Evolutionary conservation across 2,888 invertebrate species (phyloP).

Genomic region (Pseudanteris insignis): DNA sequence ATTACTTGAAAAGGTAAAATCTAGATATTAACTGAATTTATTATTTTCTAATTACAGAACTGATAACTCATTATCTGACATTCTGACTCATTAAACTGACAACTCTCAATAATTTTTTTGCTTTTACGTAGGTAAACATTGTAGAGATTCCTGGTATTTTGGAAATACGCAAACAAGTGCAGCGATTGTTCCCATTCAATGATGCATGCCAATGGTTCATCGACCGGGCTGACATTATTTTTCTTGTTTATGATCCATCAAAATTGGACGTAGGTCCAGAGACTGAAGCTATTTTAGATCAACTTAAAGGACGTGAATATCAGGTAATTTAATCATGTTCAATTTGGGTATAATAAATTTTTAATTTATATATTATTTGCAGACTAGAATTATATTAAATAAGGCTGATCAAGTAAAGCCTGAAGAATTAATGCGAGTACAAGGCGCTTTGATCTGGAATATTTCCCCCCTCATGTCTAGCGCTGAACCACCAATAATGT

Average conservation of each 20-base stretch:
- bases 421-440: conserved; percentile 91
- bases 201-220: conserved; percentile 98
- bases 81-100: too few relatives aligned
- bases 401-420: conserved; percentile 94
- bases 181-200: conserved; percentile 92
- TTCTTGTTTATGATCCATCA: conserved; percentile 93
- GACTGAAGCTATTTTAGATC: conserved; percentile 93
- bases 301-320: conserved; percentile 91
- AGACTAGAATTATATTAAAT: conserved; percentile 92
- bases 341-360: not conserved
- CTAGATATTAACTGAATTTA: not conserved
- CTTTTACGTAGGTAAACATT: conserved; percentile 79
- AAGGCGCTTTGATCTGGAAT: conserved; percentile 95
- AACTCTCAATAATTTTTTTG: too few relatives aligned
- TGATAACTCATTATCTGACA: not conserved
- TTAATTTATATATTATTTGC: conserved; percentile 20
- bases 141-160: conserved; percentile 96
- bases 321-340: conserved; percentile 70
- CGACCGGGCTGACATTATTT: conserved; percentile 93
- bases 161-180: conserved; percentile 92
- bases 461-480: conserved; percentile 96
- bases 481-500: conserved; percentile 92
- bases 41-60: not conserved
- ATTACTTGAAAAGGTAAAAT: conserved; percentile 85
- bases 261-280: conserved; percentile 95